Evolutionary conservation across 1,140 invertebrate genomes (phyloP).

Genomic region (Acromyrmex echinatior): DNA sequence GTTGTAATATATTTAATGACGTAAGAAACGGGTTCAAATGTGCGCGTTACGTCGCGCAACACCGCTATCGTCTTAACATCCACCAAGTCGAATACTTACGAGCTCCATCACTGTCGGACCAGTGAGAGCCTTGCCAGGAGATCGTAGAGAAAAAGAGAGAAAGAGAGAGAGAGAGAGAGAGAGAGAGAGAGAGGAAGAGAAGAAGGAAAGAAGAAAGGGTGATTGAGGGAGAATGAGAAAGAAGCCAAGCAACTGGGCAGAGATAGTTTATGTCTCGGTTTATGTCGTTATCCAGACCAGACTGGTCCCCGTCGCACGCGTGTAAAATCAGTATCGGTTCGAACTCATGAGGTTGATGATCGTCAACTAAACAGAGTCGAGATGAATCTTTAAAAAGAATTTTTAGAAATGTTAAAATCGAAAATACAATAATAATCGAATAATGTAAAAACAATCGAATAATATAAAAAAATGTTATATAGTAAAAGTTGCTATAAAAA

Average conservation of each 20-base stretch:
- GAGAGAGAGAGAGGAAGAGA: neutral
- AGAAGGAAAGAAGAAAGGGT: neutral
- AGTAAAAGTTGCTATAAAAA: neutral
- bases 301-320: neutral
- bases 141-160: neutral
- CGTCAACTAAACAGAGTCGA: neutral
- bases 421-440: neutral
- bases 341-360: neutral
- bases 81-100: constrained; percentile 41
- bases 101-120: constrained; percentile 40
- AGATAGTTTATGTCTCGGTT: constrained; percentile 27
- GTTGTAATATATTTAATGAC: constrained; percentile 66
- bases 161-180: constrained; percentile 3
- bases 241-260: constrained; percentile 16
- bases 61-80: constrained; percentile 56
- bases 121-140: neutral
- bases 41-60: constrained; percentile 43
- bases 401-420: neutral
- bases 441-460: no score
- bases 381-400: neutral
- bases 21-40: constrained; percentile 60
- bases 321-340: neutral
- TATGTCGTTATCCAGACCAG: constrained; percentile 25
- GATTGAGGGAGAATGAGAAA: constrained; percentile 26
- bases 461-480: neutral